A percentile compares a stretch with the other conserved stretches of the same genome.
Evolutionary conservation across 2,113 vertebrate genomes (phyloP).

Genomic region (Laterallus jamaicensis): DNA sequence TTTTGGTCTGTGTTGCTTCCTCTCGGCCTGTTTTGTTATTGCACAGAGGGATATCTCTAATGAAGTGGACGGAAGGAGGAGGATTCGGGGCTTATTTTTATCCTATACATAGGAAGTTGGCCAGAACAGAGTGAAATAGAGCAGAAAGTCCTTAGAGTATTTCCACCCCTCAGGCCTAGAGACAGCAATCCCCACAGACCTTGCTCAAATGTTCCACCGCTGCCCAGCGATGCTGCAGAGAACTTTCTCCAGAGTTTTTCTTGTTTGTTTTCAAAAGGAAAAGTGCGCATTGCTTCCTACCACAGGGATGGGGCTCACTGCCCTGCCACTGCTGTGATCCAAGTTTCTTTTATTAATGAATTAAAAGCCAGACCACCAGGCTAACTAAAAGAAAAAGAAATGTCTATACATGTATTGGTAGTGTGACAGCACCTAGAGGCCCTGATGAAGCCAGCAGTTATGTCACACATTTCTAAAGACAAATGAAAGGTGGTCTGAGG

Average conservation of each 20-base stretch:
- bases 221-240: not conserved
- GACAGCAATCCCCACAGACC: constrained; percentile 54
- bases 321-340: not conserved
- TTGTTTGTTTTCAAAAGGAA: constrained; percentile 65
- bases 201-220: constrained; percentile 60
- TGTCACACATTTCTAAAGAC: not conserved
- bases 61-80: constrained; percentile 47
- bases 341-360: constrained; percentile 36
- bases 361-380: not conserved
- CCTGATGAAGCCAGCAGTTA: not conserved
- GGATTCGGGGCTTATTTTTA: constrained; percentile 51
- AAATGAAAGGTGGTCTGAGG: not conserved
- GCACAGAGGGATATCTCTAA: constrained; percentile 39
- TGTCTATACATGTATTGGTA: not conserved
- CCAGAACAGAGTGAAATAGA: constrained; percentile 33
- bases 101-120: constrained; percentile 46
- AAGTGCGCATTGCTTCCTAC: constrained; percentile 26
- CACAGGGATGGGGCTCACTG: not conserved
- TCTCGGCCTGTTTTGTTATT: constrained; percentile 51
- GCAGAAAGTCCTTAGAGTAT: constrained; percentile 38
- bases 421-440: not conserved
- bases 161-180: not conserved
- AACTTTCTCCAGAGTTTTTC: not conserved
- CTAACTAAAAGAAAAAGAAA: not conserved
- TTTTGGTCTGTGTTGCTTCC: constrained; percentile 59